Evolutionary conservation across 2,113 vertebrate species (phyloP).

Genomic region (Thalassarche chlororhynchos): DNA sequence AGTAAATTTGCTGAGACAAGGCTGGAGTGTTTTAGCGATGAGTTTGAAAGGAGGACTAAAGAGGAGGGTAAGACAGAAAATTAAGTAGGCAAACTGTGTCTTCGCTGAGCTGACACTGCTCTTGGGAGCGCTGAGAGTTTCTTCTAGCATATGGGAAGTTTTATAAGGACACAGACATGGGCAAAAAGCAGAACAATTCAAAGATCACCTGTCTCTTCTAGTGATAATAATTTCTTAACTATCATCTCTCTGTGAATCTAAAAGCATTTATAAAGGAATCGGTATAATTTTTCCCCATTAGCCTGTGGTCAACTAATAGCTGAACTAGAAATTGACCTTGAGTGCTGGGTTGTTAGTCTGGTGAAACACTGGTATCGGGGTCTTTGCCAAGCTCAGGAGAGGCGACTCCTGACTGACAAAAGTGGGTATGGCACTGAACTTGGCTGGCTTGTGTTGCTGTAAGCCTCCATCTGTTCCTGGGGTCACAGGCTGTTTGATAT

Average conservation of each 20-base stretch:
- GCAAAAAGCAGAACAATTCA: constrained; percentile 4
- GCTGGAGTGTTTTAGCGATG: background rate
- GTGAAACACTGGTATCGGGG: background rate
- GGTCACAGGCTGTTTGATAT: rapidly evolving
- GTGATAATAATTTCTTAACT: background rate
- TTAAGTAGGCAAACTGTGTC: background rate
- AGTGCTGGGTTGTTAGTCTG: background rate
- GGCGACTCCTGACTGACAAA: rapidly evolving
- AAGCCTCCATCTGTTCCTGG: background rate
- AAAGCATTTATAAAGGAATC: constrained; percentile 4
- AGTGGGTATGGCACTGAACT: background rate
- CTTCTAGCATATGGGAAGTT: background rate
- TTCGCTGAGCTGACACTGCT: background rate
- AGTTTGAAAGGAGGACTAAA: background rate
- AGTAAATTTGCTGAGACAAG: background rate
- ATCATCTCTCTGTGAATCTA: constrained; percentile 1
- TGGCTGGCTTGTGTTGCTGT: background rate
- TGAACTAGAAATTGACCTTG: background rate
- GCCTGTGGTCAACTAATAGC: background rate
- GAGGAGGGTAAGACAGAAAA: background rate
- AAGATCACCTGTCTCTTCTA: background rate
- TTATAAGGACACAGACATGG: background rate
- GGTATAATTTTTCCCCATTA: background rate
- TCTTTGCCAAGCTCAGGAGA: background rate
- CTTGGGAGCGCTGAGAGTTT: background rate